phyloP scores from a whole-genome alignment of 2,888 invertebrate species.

The Calliphora vomitoria region DNA sequence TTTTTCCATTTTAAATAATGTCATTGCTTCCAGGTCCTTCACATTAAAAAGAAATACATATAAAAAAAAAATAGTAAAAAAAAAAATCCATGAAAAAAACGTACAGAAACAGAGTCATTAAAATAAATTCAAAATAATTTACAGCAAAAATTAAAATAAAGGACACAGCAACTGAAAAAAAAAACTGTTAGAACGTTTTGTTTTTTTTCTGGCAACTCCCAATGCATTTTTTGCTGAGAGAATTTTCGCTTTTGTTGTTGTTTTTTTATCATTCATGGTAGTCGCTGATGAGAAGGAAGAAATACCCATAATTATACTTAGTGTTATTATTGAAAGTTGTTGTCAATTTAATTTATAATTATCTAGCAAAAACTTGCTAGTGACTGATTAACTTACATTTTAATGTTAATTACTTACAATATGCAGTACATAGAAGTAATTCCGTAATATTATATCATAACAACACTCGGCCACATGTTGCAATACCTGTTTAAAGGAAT shows the following conservation, averaged over 20 bases:
- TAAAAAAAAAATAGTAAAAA: conserved; percentile 46
- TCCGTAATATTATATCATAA: too few relatives aligned
- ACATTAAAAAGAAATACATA: conserved; percentile 51
- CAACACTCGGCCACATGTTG: too few relatives aligned
- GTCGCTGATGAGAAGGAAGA: neutral
- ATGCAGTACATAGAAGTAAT: too few relatives aligned
- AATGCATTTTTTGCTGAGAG: neutral
- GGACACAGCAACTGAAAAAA: conserved; percentile 55
- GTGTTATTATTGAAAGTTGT: too few relatives aligned
- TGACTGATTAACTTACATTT: too few relatives aligned
- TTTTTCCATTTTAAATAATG: conserved; percentile 60
- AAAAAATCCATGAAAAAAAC: conserved; percentile 47
- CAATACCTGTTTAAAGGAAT: too few relatives aligned
- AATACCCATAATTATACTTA: too few relatives aligned
- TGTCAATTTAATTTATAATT: too few relatives aligned
- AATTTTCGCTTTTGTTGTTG: neutral
- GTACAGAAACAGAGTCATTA: conserved; percentile 61
- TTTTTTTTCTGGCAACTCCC: conserved; percentile 25
- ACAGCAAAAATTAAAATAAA: conserved; percentile 78
- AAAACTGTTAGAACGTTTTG: neutral
- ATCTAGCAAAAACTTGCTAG: too few relatives aligned
- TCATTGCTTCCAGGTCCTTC: conserved; percentile 71
- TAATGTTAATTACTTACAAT: too few relatives aligned
- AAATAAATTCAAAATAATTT: conserved; percentile 72
- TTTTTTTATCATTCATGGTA: neutral